Conservation (phyloP, 1,140 invertebrate genomes). For the Pseudomyrmex dendroicus region DNA sequence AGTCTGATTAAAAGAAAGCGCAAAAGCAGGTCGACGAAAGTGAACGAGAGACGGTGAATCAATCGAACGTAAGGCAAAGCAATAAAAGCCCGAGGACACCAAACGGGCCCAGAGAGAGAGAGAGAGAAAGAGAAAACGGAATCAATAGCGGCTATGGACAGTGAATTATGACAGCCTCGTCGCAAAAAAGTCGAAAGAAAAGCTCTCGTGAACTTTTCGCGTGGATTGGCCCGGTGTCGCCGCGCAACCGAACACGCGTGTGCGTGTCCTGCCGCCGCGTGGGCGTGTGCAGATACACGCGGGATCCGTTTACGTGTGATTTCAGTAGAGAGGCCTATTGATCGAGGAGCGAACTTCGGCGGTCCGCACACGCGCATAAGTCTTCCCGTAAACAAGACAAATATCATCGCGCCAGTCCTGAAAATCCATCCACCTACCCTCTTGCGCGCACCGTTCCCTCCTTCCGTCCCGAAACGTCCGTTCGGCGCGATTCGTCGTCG, state of each 20-base stretch:
- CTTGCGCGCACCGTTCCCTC: conserved; percentile 32
- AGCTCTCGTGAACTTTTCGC: conserved; percentile 69
- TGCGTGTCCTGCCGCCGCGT: conserved; percentile 47
- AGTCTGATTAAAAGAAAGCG: conserved; percentile 30
- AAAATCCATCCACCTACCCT: conserved; percentile 79
- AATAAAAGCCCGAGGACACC: conserved; percentile 39
- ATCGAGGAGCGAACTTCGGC: conserved; percentile 82
- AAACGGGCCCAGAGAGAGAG: conserved; percentile 25
- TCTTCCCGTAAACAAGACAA: conserved; percentile 84
- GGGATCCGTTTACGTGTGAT: conserved; percentile 78
- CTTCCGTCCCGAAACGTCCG: conserved; percentile 58
- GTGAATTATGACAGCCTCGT: conserved; percentile 63
- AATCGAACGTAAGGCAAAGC: conserved; percentile 43
- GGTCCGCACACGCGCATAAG: conserved; percentile 84
- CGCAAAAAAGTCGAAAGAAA: conserved; percentile 56
- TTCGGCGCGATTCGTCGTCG: conserved; percentile 55
- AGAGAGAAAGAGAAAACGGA: conserved; percentile 20
- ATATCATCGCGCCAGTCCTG: conserved; percentile 83
- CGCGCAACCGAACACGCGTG: conserved; percentile 34
- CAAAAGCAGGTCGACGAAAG: conserved; percentile 32
- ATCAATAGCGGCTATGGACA: conserved; percentile 62
- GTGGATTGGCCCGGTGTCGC: conserved; percentile 20
- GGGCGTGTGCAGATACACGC: conserved; percentile 48
- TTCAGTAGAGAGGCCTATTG: conserved; percentile 84
- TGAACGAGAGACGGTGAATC: conserved; percentile 37